A percentile compares a stretch with the other conserved stretches of the same genome.
Conservation (phyloP, 2,113 vertebrate genomes). For the Vimba vimba region DNA sequence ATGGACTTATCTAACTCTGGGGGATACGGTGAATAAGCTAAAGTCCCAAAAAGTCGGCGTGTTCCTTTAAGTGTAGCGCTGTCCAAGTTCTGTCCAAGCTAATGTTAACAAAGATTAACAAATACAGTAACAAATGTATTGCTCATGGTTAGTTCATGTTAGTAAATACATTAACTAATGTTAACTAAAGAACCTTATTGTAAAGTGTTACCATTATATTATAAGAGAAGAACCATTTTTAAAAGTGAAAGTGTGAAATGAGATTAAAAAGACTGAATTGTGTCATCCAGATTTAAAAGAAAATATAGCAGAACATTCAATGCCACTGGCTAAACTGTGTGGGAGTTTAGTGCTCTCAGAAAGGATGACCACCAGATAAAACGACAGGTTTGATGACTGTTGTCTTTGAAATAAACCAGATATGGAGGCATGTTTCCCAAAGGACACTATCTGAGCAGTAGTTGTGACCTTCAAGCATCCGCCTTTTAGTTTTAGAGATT, state of each 20-base stretch:
- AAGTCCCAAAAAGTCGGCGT: too few species aligned
- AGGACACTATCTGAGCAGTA: constrained; percentile 46
- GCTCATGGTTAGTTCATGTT: too few species aligned
- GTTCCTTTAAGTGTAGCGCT: too few species aligned
- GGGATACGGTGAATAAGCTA: too few species aligned
- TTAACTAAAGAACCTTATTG: too few species aligned
- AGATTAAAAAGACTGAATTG: constrained; percentile 9
- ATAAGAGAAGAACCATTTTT: background rate
- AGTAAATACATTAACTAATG: too few species aligned
- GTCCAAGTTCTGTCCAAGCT: too few species aligned
- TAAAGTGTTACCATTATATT: too few species aligned
- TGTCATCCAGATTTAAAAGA: background rate
- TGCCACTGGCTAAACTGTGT: background rate
- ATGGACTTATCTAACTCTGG: too few species aligned
- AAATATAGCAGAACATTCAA: constrained; percentile 12
- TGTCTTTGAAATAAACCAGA: constrained; percentile 43
- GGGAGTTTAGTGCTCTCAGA: background rate
- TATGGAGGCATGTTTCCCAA: constrained; percentile 34
- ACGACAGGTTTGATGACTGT: constrained; percentile 40
- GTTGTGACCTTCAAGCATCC: constrained; percentile 54
- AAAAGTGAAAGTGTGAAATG: constrained; percentile 5
- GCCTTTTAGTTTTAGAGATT: constrained; percentile 48
- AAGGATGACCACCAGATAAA: constrained; percentile 20
- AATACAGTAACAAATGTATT: too few species aligned
- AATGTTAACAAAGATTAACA: too few species aligned